Base-by-base conservation (phyloP, 2,797 vertebrate genomes). In the Pterois miles region DNA sequence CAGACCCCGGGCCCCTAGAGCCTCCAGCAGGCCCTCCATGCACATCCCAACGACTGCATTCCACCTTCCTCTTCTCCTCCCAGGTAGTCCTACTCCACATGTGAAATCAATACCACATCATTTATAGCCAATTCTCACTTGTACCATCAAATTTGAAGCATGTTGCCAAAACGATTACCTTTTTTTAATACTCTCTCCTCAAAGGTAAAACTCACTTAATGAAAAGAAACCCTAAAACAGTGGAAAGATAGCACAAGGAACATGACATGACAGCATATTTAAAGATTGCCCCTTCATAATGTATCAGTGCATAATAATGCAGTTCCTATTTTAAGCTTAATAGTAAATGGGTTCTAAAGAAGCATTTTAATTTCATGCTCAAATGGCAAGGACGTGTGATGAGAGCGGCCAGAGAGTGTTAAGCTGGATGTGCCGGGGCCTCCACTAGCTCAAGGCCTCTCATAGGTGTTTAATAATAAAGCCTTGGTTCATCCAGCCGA, bases 391-490 rank as follows among this genome's bases (percentile, higher is more conserved):
- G 85, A 81, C 60, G 82, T 92, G 90, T 87, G 86, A 86, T 79
- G 76, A 82, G 84, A 87, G 83, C 81, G 25, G 56, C 87, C 76
- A 80, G 83, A 83, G 90, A 90, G 83, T 68, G 76, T 91, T 85
- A 71, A 87, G 77, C 81, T 91, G 77, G 88, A 92, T 88, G 79
- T 88, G 88, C 86, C 63, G 79, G 67, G 85, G 81, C 82, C 85
- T 88, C 83, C 85, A 90, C 84, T 68, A 85, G 82, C 72, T 89
- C 71, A 16, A 71, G 81, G 85, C 79, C 79, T 92, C 89, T 88
- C 71, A 71, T 90, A 95, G 94, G 95, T 95, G 94, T 95, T 95
- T 95, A 92, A 95, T 95, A 94, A 95, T 93, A 90, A 92, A 94
- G 83, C 76, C 85, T 89, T 65, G 87, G 88, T 89, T 91, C 93